Percentiles rank a stretch among this genome's conserved stretches.
phyloP scores from a whole-genome alignment of 2,888 invertebrate genomes.

The Ichneumon xanthorius region DNA sequence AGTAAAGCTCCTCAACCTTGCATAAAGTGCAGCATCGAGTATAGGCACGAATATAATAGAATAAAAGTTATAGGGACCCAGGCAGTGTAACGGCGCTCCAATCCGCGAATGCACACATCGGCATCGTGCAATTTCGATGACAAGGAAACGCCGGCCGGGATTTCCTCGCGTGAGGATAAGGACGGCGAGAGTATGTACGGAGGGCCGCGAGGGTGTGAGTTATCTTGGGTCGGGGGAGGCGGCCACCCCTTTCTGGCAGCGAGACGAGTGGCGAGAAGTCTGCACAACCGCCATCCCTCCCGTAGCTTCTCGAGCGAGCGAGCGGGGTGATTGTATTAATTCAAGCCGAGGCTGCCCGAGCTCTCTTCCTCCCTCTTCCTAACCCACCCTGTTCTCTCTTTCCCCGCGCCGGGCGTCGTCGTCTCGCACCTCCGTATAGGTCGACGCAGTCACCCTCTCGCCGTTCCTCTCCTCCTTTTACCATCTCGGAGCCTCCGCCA shows the following conservation, averaged over 20 bases:
- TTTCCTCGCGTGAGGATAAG: neutral
- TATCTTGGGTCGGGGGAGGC: conserved; percentile 70
- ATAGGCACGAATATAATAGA: neutral
- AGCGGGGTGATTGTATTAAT: conserved; percentile 82
- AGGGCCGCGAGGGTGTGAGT: conserved; percentile 67
- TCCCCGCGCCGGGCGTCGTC: conserved; percentile 34
- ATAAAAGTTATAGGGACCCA: neutral
- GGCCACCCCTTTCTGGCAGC: conserved; percentile 43
- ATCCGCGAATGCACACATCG: conserved; percentile 24
- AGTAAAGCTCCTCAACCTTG: no score
- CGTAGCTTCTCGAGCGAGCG: conserved; percentile 38
- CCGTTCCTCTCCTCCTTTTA: neutral
- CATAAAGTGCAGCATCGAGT: no score
- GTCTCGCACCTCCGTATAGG: conserved; percentile 59
- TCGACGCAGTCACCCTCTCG: conserved; percentile 50
- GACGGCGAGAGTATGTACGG: neutral
- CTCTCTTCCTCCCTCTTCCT: conserved; percentile 28
- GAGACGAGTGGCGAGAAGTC: conserved; percentile 57
- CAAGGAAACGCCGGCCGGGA: conserved; percentile 72
- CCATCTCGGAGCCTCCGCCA: conserved; percentile 11
- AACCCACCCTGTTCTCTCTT: conserved; percentile 33
- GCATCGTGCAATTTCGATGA: conserved; percentile 80
- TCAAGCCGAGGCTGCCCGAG: conserved; percentile 72
- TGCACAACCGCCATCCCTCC: conserved; percentile 28
- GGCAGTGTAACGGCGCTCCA: neutral